Conservation (phyloP, 2,797 vertebrate species). For the Oreonectes daqikongensis region DNA sequence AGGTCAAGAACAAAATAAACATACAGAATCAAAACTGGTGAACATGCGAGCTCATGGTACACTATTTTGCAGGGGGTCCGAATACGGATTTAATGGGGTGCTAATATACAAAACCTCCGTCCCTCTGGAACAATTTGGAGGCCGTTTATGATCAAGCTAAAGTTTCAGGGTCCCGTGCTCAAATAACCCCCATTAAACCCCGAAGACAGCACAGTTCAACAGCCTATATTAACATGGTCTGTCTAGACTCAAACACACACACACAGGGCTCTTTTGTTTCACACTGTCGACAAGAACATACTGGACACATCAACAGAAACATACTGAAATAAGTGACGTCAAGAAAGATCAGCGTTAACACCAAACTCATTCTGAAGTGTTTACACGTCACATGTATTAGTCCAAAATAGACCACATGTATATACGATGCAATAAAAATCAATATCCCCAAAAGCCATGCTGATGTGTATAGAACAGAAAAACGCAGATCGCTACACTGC, state of each 20-base stretch:
- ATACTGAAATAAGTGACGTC: constrained; percentile 14
- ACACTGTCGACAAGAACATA: not conserved
- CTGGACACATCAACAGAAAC: not conserved
- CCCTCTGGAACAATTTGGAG: constrained; percentile 14
- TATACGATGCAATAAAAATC: constrained; percentile 1
- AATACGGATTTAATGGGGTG: constrained; percentile 40
- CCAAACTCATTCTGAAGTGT: not conserved
- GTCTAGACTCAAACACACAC: constrained; percentile 55
- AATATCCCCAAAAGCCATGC: not conserved
- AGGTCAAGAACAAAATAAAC: too few relatives aligned
- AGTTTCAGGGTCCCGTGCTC: constrained; percentile 60
- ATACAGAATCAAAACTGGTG: too few relatives aligned
- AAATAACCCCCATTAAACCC: constrained; percentile 30
- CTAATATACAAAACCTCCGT: constrained; percentile 44
- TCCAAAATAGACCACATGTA: not conserved
- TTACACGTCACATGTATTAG: constrained; percentile 2
- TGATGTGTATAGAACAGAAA: not conserved
- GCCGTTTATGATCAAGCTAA: constrained; percentile 25
- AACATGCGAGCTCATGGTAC: not conserved
- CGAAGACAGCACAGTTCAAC: constrained; percentile 32
- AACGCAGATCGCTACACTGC: too few relatives aligned
- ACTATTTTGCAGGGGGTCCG: not conserved
- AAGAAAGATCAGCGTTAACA: not conserved
- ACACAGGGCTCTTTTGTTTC: constrained; percentile 29
- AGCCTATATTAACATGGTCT: constrained; percentile 54